These are phyloP conservation scores for Agonopterix subpropinquella DNA, from an alignment of 2,888 invertebrate species.

Conservation along the genomic window DNA sequence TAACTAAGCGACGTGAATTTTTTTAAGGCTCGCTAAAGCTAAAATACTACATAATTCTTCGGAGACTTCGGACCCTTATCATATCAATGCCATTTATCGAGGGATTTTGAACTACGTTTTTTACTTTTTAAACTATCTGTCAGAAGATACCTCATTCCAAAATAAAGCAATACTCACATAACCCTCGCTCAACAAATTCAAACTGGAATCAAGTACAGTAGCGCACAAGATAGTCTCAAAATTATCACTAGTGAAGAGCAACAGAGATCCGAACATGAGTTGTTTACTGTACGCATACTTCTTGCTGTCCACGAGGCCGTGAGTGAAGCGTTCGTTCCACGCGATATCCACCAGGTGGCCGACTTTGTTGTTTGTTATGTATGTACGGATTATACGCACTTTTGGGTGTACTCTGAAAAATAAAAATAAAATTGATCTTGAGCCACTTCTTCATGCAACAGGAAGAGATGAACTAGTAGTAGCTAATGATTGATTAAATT, in stretches of 20 bases:
- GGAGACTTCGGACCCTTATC: too few species aligned
- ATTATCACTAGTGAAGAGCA: conserved; percentile 82
- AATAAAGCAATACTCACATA: conserved; percentile 55
- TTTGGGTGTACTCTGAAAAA: conserved; percentile 55
- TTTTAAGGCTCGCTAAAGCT: too few species aligned
- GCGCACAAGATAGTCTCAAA: conserved; percentile 83
- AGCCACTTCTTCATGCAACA: too few species aligned
- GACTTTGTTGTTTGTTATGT: conserved; percentile 51
- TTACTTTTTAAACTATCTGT: too few species aligned
- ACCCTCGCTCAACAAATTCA: conserved; percentile 66
- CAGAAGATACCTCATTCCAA: too few species aligned
- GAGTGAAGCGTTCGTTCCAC: conserved; percentile 37
- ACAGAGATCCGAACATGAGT: conserved; percentile 82
- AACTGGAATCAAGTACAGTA: conserved; percentile 74
- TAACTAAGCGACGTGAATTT: too few species aligned
- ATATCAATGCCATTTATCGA: too few species aligned
- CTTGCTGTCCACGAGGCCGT: conserved; percentile 28
- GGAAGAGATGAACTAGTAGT: too few species aligned
- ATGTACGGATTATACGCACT: conserved; percentile 57
- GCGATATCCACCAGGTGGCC: conserved; percentile 61
- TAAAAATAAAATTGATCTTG: not conserved
- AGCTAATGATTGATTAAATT: too few species aligned
- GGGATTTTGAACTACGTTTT: too few species aligned
- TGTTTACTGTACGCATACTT: conserved; percentile 58
- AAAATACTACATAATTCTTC: too few species aligned